A percentile compares a stretch with the other conserved stretches of the same genome.
phyloP scores from a whole-genome alignment of 2,113 vertebrate species.

The Brienomyrus brachyistius region DNA sequence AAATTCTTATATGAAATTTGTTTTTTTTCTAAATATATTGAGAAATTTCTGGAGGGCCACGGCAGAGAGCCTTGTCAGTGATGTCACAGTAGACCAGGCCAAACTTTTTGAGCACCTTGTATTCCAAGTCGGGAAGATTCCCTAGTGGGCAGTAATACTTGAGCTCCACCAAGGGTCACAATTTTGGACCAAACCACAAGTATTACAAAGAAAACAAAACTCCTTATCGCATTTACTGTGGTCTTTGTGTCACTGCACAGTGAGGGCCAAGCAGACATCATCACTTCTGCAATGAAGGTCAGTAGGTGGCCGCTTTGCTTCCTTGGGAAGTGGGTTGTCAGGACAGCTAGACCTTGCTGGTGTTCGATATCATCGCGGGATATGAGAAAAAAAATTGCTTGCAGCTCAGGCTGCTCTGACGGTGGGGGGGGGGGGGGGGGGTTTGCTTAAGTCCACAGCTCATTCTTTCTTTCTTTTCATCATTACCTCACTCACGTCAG shows the following conservation, averaged over 20 bases:
- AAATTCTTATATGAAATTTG: constrained; percentile 1
- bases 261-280: constrained; percentile 11
- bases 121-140: background rate
- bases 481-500: background rate
- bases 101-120: background rate
- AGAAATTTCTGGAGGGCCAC: background rate
- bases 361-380: background rate
- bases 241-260: background rate
- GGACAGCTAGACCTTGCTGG: background rate
- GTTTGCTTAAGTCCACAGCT: constrained; percentile 1
- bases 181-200: background rate
- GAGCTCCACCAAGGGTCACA: background rate
- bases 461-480: background rate
- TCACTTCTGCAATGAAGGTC: constrained; percentile 3
- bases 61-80: background rate
- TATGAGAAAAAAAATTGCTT: background rate
- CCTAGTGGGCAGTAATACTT: background rate
- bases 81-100: constrained; percentile 2
- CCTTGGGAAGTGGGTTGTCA: constrained; percentile 9
- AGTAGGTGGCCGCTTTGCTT: background rate
- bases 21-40: background rate
- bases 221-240: background rate
- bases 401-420: background rate
- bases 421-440: too few species aligned
- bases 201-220: constrained; percentile 12